Conservation (phyloP, 2,797 vertebrate genomes). For the Pipistrellus nathusii region DNA sequence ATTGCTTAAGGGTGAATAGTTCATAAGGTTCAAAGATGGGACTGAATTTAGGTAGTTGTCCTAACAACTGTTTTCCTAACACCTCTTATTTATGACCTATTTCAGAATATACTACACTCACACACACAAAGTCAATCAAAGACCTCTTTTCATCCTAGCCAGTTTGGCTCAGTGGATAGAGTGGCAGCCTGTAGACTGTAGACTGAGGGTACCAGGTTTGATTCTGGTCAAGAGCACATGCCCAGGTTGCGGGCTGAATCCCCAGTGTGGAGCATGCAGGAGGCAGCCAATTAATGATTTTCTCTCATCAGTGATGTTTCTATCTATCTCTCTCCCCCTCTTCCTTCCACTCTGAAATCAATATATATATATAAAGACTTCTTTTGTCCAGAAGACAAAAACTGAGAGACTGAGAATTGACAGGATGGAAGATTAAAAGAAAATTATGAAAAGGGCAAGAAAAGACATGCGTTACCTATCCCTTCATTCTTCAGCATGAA, state of each 20-base stretch:
- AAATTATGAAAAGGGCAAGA: neutral
- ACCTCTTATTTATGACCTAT: neutral
- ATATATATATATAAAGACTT: neutral
- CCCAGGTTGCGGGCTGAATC: too few relatives aligned
- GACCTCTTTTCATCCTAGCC: neutral
- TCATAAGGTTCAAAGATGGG: neutral
- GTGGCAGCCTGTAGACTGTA: too few relatives aligned
- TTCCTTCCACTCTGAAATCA: too few relatives aligned
- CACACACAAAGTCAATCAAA: neutral
- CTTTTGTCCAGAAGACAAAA: conserved; percentile 1
- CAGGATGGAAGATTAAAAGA: neutral
- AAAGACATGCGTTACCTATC: neutral
- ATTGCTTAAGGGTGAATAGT: neutral
- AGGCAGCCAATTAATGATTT: too few relatives aligned
- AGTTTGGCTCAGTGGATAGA: too few relatives aligned
- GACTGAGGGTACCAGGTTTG: too few relatives aligned
- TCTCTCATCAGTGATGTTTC: too few relatives aligned
- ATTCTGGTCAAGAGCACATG: too few relatives aligned
- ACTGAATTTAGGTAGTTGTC: neutral
- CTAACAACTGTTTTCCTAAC: neutral
- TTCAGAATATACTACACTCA: neutral
- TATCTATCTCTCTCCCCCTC: too few relatives aligned
- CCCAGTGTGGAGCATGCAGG: too few relatives aligned
- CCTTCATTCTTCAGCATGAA: neutral
- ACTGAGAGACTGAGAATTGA: neutral